Conservation (phyloP, 2,888 invertebrate genomes). For the Drosophila nr. perissopoda region DNA sequence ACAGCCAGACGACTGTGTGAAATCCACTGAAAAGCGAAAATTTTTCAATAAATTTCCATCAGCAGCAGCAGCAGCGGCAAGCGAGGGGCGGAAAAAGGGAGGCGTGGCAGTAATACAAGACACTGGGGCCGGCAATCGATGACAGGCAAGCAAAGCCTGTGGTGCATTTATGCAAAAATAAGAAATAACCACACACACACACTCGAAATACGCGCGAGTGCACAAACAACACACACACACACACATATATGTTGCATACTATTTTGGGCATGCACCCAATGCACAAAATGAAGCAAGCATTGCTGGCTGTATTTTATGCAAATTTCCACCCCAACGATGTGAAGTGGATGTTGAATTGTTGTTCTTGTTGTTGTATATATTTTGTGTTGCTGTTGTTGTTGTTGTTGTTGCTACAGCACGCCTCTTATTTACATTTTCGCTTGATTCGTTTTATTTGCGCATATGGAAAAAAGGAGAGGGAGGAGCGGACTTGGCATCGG, state of each 20-base stretch:
- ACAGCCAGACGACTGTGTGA: conserved; percentile 53
- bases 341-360: conserved; percentile 46
- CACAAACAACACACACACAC: conserved; percentile 5
- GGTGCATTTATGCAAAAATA: conserved; percentile 81
- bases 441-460: conserved; percentile 77
- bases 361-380: background rate
- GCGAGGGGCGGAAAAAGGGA: background rate
- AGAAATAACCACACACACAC: conserved; percentile 68
- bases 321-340: conserved; percentile 66
- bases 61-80: conserved; percentile 48
- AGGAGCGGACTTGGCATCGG: background rate
- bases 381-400: conserved; percentile 11
- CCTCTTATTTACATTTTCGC: conserved; percentile 79
- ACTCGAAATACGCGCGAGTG: conserved; percentile 4
- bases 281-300: conserved; percentile 65
- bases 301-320: conserved; percentile 69
- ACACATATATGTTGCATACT: conserved; percentile 56
- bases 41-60: conserved; percentile 81
- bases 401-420: conserved; percentile 32
- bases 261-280: conserved; percentile 72
- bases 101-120: conserved; percentile 53
- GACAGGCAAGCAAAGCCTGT: conserved; percentile 77
- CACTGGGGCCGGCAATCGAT: conserved; percentile 71
- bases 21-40: conserved; percentile 71
- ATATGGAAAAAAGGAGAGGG: conserved; percentile 46